These are phyloP conservation scores for Camptogramma bilineatum DNA, from an alignment of 2,888 invertebrate species.

Conservation along the genomic window DNA sequence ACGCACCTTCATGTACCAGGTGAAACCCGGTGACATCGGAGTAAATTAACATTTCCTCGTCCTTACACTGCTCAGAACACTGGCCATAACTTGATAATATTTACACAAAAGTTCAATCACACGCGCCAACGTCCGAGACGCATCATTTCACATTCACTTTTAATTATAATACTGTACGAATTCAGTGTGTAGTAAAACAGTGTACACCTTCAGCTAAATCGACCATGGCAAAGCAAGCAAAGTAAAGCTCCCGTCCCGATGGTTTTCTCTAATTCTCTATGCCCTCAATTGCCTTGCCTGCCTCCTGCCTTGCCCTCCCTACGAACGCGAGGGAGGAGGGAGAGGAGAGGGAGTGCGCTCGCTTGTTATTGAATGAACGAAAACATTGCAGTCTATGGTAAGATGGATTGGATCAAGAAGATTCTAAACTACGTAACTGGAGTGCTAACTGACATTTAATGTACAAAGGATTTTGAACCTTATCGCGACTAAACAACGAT, in stretches of 20 bases:
- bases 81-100: conserved; percentile 63
- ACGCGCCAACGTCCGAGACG: conserved; percentile 48
- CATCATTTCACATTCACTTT: conserved; percentile 63
- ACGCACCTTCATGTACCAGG: conserved; percentile 78
- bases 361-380: neutral
- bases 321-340: neutral
- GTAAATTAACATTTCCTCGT: conserved; percentile 81
- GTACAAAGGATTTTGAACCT: no score
- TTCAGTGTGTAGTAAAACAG: conserved; percentile 57
- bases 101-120: conserved; percentile 54
- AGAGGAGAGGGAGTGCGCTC: neutral
- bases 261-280: conserved; percentile 9
- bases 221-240: conserved; percentile 60
- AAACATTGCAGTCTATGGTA: neutral
- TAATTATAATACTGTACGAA: conserved; percentile 60
- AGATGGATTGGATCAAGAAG: neutral
- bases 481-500: no score
- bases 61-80: conserved; percentile 70
- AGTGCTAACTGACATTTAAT: no score
- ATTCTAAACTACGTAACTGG: no score
- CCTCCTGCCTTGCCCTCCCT: no score
- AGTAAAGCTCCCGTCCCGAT: conserved; percentile 39
- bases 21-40: conserved; percentile 79
- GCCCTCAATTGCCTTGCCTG: no score
- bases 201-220: conserved; percentile 62